Base-by-base conservation (phyloP, 2,888 invertebrate genomes). In the Leistus spinibarbis region DNA sequence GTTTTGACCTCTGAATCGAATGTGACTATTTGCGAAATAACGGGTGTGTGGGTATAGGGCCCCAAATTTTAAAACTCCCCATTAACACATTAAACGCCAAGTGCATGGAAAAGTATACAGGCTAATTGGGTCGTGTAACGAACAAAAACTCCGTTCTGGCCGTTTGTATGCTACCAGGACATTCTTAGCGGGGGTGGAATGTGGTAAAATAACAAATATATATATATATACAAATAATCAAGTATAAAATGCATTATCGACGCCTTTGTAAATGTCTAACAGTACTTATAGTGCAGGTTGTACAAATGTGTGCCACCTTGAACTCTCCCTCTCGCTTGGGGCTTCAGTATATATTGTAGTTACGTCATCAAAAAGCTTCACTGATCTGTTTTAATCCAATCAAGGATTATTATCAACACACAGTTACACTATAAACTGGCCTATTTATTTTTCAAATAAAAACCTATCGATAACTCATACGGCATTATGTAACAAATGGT, bases 241-340 rank as follows among this genome's bases (percentile, higher is more conserved):
- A n/a, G n/a, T 40, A 40, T 40, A 40, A 40, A 40, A 40, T 40
- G 40, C 40, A 5, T 60, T 60, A 60, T 13, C 60, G 19, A 17
- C 60, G 60, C 60, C 60, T 22, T 19, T 60, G 60, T 60, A 10
- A 20, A 20, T 60, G 20, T 24, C 13, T 64, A 64, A 64, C 64
- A 64, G 64, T 64, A 64, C 64, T 64, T 64, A 22, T 23, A 62
- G 24, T 62, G 62, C 53, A 62, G 53, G 69, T 69, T 40, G 13
- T 10, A 62, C 77, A 80, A 80, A 81, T 80, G 80, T 78, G 69
- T 79, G 77, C 79, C 78, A 81, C 82, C 82, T 82, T 82, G 82
- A 82, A 81, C 81, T 79, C 79, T 56, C 72, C 74, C 77, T 78
- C 54, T 66, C 19, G 17, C 72, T 72, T 72, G 78, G 78, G 80